phyloP scores from a whole-genome alignment of 2,888 invertebrate genomes.

The Lycocerus yunnanus region DNA sequence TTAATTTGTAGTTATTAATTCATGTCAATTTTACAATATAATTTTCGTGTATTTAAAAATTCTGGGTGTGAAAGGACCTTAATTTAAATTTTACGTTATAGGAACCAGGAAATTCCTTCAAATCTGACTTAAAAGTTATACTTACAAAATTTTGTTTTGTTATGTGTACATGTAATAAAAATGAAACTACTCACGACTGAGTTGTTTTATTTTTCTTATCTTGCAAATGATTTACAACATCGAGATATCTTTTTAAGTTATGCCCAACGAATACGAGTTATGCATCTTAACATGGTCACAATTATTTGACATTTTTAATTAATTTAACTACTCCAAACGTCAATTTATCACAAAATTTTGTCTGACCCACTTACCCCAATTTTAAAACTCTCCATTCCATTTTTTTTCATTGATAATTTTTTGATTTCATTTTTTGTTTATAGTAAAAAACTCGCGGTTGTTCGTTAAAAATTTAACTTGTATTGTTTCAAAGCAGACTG shows the following conservation, averaged over 20 bases:
- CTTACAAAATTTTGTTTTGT: conserved; percentile 21
- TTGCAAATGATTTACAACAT: conserved; percentile 27
- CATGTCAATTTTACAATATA: background rate
- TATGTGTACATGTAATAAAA: conserved; percentile 24
- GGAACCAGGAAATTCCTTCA: conserved; percentile 6
- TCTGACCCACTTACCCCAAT: conserved; percentile 12
- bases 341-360: background rate
- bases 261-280: conserved; percentile 16
- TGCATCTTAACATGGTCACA: conserved; percentile 11
- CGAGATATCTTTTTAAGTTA: conserved; percentile 18
- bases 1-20: background rate
- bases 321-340: background rate
- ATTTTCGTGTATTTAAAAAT: background rate
- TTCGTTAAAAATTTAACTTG: background rate
- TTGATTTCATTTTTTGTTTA: background rate
- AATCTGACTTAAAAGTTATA: background rate
- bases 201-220: conserved; percentile 28
- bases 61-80: background rate
- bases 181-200: conserved; percentile 22
- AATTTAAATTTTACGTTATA: background rate
- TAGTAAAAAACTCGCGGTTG: background rate
- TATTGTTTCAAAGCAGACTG: background rate
- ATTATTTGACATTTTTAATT: background rate
- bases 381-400: conserved; percentile 12
- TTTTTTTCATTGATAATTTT: conserved; percentile 2